phyloP scores from a whole-genome alignment of 2,888 invertebrate species.

The Cylindroiulus punctatus region DNA sequence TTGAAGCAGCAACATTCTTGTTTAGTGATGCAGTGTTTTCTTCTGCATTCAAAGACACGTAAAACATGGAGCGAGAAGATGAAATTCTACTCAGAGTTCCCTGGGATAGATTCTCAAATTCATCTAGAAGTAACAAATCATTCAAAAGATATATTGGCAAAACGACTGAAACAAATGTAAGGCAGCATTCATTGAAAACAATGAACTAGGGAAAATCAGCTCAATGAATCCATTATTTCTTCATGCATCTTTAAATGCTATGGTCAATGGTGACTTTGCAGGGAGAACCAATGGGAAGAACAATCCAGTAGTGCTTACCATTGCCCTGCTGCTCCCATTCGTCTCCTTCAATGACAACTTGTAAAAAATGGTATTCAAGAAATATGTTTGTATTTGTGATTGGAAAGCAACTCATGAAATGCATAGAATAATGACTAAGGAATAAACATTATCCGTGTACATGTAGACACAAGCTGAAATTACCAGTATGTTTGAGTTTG shows the following conservation, averaged over 20 bases:
- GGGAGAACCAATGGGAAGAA: constrained; percentile 6
- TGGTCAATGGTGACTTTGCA: background rate
- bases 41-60: constrained; percentile 72
- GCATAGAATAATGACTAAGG: background rate
- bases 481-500: too few species aligned
- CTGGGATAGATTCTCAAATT: constrained; percentile 47
- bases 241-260: background rate
- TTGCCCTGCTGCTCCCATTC: constrained; percentile 37
- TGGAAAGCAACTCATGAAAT: background rate
- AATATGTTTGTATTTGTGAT: background rate
- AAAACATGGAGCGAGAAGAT: constrained; percentile 71
- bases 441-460: background rate
- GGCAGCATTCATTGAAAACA: constrained; percentile 17
- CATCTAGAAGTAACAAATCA: constrained; percentile 33
- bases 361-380: constrained; percentile 39
- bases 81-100: constrained; percentile 21
- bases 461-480: background rate
- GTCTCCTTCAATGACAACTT: constrained; percentile 54
- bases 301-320: background rate
- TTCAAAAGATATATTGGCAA: background rate
- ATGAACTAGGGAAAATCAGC: background rate
- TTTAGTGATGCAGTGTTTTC: constrained; percentile 70
- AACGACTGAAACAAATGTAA: too few species aligned
- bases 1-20: background rate
- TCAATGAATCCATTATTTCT: background rate